phyloP scores from a whole-genome alignment of 2,888 invertebrate genomes.

The Tipula unca region DNA sequence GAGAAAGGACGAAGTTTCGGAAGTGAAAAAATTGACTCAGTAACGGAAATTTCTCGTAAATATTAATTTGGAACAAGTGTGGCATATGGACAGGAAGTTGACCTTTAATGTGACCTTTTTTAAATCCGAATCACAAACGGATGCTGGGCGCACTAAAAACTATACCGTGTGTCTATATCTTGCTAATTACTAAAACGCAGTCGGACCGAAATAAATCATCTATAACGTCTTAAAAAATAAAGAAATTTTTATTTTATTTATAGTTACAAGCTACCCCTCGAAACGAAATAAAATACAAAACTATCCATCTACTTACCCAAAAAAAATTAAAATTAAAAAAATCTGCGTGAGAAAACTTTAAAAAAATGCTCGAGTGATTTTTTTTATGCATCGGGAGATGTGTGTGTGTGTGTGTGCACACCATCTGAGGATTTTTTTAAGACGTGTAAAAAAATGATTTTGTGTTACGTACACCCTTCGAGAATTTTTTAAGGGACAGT shows the following conservation, averaged over 20 bases:
- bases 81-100: not conserved
- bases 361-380: not conserved
- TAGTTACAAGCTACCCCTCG: not conserved
- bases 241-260: not conserved
- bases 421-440: not conserved
- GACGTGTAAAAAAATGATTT: not conserved
- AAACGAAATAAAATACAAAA: not conserved
- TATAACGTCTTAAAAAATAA: not conserved
- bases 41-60: not conserved
- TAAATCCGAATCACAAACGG: not conserved
- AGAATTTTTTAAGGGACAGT: not conserved
- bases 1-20: not conserved
- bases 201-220: not conserved
- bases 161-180: not conserved
- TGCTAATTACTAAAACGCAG: not conserved
- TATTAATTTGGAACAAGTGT: not conserved
- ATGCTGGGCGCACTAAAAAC: not conserved
- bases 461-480: not conserved
- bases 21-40: not conserved
- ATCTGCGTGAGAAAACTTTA: not conserved
- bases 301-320: constrained; percentile 14
- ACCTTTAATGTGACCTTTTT: not conserved
- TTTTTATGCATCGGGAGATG: not conserved
- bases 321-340: not conserved
- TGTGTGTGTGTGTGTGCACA: not conserved